Percentiles rank a stretch among this genome's conserved stretches.
These are phyloP conservation scores for Trissolcus basalis DNA, from an alignment of 1,140 invertebrate genomes.

Conservation along the genomic window DNA sequence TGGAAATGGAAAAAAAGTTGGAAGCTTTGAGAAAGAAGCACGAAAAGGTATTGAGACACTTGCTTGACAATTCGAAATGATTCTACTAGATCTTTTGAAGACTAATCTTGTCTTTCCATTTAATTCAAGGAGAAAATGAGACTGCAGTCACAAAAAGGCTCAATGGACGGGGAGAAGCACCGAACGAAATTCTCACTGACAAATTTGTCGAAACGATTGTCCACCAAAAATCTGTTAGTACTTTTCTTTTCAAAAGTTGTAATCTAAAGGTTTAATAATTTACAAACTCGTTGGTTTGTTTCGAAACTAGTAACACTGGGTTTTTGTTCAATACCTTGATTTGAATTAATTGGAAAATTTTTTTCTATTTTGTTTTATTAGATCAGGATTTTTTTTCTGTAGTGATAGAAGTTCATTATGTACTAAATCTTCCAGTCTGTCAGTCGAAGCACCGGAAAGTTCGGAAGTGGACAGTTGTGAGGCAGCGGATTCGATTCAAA, in stretches of 20 bases:
- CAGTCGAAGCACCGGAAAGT: slow-evolving; percentile 67
- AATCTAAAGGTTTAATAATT: no score
- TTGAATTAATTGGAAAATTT: background rate
- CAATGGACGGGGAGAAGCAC: slow-evolving; percentile 79
- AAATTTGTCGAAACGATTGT: slow-evolving; percentile 87
- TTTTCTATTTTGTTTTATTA: background rate
- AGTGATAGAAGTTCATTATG: slow-evolving; percentile 54
- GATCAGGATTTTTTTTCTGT: slow-evolving; percentile 1
- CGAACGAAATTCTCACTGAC: slow-evolving; percentile 83
- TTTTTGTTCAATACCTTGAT: background rate
- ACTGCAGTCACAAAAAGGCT: slow-evolving; percentile 78
- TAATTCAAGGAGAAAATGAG: slow-evolving; percentile 77
- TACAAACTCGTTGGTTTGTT: no score
- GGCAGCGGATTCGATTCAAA: slow-evolving; percentile 72
- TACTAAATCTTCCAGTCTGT: slow-evolving; percentile 60
- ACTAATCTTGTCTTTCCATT: slow-evolving; percentile 1
- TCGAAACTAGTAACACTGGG: no score
- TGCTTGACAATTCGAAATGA: slow-evolving; percentile 1
- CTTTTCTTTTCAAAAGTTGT: no score
- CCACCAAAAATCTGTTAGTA: slow-evolving; percentile 89
- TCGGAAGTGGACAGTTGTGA: slow-evolving; percentile 72
- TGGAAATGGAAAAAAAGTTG: slow-evolving; percentile 91
- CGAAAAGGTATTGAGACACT: slow-evolving; percentile 81
- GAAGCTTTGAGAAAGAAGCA: slow-evolving; percentile 89
- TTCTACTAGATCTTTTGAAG: background rate